These are phyloP conservation scores for Plutella xylostella DNA, from an alignment of 2,888 invertebrate genomes.

Conservation along the genomic window DNA sequence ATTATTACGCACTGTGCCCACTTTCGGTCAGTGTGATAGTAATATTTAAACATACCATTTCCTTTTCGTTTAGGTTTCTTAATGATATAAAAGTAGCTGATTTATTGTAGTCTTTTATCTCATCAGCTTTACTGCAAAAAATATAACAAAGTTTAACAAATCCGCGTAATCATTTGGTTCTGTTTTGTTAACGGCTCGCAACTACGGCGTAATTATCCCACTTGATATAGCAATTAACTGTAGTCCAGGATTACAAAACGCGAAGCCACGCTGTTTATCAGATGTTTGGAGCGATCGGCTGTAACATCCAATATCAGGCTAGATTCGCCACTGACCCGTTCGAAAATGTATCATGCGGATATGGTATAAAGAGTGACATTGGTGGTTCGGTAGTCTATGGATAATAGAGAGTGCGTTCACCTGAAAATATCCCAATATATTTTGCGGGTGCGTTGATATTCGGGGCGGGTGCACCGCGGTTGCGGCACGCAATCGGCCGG, in stretches of 20 bases:
- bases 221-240: slow-evolving; percentile 31
- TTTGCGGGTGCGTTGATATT: slow-evolving; percentile 43
- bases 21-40: no score
- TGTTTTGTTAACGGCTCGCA: slow-evolving; percentile 4
- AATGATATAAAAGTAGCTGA: no score
- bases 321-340: no score
- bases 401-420: slow-evolving; percentile 26
- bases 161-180: no score
- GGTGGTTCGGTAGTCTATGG: no score
- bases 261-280: slow-evolving; percentile 31
- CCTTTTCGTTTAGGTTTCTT: no score
- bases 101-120: no score
- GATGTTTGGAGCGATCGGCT: slow-evolving; percentile 28
- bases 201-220: slow-evolving; percentile 33
- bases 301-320: slow-evolving; percentile 9
- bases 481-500: slow-evolving; percentile 49
- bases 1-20: no score
- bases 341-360: no score
- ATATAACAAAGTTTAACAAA: not conserved
- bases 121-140: no score
- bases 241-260: slow-evolving; percentile 31
- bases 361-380: no score
- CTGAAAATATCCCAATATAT: slow-evolving; percentile 46
- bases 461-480: slow-evolving; percentile 39
- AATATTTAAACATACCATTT: no score